Base-by-base conservation (phyloP, 2,888 invertebrate species). In the Drosophila anomalata region DNA sequence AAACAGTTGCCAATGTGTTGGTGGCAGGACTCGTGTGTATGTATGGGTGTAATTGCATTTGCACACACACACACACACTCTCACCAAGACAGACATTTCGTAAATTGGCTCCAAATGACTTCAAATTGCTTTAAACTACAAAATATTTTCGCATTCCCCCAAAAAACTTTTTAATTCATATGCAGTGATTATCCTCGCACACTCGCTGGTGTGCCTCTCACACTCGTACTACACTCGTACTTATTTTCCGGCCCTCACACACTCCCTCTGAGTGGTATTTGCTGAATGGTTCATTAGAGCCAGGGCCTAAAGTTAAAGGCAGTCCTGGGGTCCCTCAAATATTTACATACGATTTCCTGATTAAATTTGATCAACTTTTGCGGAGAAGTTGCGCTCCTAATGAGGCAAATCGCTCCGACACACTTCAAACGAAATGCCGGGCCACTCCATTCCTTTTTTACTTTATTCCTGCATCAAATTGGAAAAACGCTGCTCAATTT, bases 71-170 rank as follows among this genome's bases (percentile, higher is more conserved):
- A 17, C 24, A 61, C 20, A 9, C 46, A 51, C 14, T 46, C 55
- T 22, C 52, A 36, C 53, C 47, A 56, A 26, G 42, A 6, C 44
- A 82, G 79, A 79, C 78, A 81, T 79, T 69, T 78, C 72, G 85
- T 78, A 85, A 85, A 85, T 85, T 85, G 85, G 83, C 85, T 85
- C 82, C 85, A 87, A 85, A 85, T 87, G 87, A 87, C 85, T 85
- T 80, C 75, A 85, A 85, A 85, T 85, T 85, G 87, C 85, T 85
- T 87, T 83, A 87, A 87, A 77, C 83, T 87, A 68, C 68, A 68
- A 85, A 87, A 80, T 80, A 80, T 86, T 81, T 85, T 85, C 63
- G 76, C 81, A 74, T 78, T 73, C 73, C 46, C 36, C 61, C 78
- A 39, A 24, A 79, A 84, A 85, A 87, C 58, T 87, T 85, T 85